Percentiles rank a stretch among this genome's conserved stretches.
phyloP scores from a whole-genome alignment of 2,888 invertebrate species.

The Phyllotreta striolata region DNA sequence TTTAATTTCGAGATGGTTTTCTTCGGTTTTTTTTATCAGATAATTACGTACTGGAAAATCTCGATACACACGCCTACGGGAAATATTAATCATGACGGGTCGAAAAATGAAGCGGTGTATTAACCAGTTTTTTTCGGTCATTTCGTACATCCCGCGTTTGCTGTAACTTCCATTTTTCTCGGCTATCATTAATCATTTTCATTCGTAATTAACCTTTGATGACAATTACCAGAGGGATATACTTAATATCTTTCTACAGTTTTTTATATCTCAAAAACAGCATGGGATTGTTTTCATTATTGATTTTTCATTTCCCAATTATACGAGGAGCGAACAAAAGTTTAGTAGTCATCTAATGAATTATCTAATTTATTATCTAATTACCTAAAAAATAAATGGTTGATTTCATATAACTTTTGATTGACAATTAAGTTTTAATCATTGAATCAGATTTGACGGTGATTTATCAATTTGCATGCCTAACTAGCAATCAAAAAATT shows the following conservation, averaged over 20 bases:
- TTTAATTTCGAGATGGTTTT: conserved; percentile 3
- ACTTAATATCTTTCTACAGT: not conserved
- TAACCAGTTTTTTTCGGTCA: conserved; percentile 8
- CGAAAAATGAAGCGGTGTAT: conserved; percentile 3
- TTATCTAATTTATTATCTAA: no score
- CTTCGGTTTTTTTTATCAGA: not conserved
- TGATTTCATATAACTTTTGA: no score
- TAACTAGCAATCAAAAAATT: no score
- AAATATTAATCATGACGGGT: not conserved
- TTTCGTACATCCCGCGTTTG: conserved; percentile 1
- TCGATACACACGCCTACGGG: not conserved
- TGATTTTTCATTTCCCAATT: no score
- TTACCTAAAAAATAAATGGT: no score
- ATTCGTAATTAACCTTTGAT: not conserved
- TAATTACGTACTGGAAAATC: conserved; percentile 8
- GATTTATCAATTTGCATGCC: no score
- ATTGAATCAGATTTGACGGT: no score
- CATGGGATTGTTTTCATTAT: no score
- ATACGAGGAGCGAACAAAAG: no score
- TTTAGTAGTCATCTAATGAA: no score
- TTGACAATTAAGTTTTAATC: no score
- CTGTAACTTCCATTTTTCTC: conserved; percentile 9
- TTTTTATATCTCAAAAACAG: no score
- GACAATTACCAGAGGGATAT: conserved; percentile 5
- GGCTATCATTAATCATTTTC: conserved; percentile 5